Evolutionary conservation across 2,113 vertebrate species (phyloP), one percentile per base, ranked within the genome.

Genomic region (Limnothrissa miodon): DNA sequence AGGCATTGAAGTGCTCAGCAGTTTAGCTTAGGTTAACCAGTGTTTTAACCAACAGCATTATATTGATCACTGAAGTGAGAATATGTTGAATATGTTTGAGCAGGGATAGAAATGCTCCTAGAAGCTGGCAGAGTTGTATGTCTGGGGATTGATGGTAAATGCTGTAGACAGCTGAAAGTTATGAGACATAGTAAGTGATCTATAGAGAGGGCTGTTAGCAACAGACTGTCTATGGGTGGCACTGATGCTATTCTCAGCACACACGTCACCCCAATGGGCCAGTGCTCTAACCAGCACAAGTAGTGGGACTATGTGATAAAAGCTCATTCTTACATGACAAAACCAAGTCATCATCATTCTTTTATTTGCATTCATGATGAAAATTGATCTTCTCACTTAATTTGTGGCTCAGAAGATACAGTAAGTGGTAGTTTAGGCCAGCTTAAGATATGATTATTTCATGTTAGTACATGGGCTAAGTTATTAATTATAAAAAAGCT

Each of bases 161-260:
- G 59, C 6, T 11, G 29, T 74, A 33, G 25, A 74, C 29, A 13
- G 66, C 62, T 33, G 62, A 33, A 33, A 33, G 29, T 15, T 74
- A 5, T 74, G 66, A 2, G 29, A 39, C 25, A 74, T 29, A 74
- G 66, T 33, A 36, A 13, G 29, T 48, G 39, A 79, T 79, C 39
- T 51, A 78, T 33, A 36, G 48, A 46, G 23, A 36, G 39, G 11
- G 44, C 79, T 81, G 83, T 81, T 79, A 83, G 74, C 42, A 70
- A 13, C 33, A 85, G 45, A 82, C 51, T 25, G 78, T 82, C 78
- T 83, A 36, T 46, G 56, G 29, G 29, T 45, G 45, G 45, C 79
- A 39, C 25, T 17, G 29, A 74, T 80, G 83, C 83, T 81, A 84
- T 81, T 81, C 83, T 81, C 13, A 33, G 66, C 1, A 17, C 66